Evolutionary conservation across 2,888 invertebrate species (phyloP).

Genomic region (Phorcus lineatus): DNA sequence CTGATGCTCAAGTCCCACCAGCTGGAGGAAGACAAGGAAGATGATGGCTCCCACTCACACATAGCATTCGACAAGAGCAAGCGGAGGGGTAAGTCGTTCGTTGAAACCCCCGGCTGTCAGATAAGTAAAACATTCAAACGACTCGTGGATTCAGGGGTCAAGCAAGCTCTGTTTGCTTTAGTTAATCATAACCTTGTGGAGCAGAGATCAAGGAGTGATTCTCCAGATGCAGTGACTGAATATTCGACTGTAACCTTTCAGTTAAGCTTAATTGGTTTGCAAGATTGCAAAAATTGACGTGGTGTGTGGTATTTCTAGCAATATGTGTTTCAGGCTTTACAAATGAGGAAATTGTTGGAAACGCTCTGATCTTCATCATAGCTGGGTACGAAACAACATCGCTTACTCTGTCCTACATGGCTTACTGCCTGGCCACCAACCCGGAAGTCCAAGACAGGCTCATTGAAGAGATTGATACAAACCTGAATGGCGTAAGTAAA

Average conservation of each 20-base stretch:
- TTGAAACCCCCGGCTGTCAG: too few relatives aligned
- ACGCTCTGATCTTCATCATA: background rate
- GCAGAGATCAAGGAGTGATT: too few relatives aligned
- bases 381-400: background rate
- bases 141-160: too few relatives aligned
- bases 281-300: too few relatives aligned
- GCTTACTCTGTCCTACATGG: background rate
- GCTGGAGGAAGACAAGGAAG: background rate
- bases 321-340: background rate
- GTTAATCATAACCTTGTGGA: too few relatives aligned
- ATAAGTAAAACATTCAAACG: too few relatives aligned
- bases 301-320: background rate
- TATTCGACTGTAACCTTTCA: too few relatives aligned
- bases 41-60: background rate
- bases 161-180: too few relatives aligned
- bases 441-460: background rate
- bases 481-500: background rate
- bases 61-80: background rate
- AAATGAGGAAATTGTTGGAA: background rate
- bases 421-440: background rate
- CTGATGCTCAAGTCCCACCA: conserved; percentile 4
- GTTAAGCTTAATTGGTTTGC: too few relatives aligned
- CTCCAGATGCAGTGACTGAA: too few relatives aligned
- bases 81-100: background rate
- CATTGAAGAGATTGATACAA: background rate